A percentile compares a stretch with the other conserved stretches of the same genome.
Evolutionary conservation across 1,140 invertebrate genomes (phyloP).

Genomic region (Batillaria attramentaria): DNA sequence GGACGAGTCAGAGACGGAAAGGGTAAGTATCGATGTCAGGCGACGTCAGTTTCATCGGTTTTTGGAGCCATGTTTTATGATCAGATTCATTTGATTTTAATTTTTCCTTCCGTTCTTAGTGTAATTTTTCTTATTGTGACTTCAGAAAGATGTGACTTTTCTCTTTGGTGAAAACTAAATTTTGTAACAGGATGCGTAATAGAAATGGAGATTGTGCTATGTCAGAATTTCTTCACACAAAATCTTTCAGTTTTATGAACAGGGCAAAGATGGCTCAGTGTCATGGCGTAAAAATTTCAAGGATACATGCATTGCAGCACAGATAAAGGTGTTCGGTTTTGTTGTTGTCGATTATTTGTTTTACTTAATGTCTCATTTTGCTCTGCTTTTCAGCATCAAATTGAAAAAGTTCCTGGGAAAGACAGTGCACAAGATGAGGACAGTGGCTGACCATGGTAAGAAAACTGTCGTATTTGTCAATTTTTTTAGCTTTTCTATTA

Average conservation of each 20-base stretch:
- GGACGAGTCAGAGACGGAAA: slow-evolving; percentile 59
- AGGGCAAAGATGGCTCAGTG: too few relatives aligned
- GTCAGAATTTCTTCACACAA: too few relatives aligned
- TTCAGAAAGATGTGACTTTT: too few relatives aligned
- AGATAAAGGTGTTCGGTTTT: too few relatives aligned
- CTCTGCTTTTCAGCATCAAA: slow-evolving; percentile 75
- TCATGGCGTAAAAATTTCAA: too few relatives aligned
- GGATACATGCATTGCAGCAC: too few relatives aligned
- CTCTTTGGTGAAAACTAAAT: too few relatives aligned
- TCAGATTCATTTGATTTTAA: background rate
- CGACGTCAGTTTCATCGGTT: slow-evolving; percentile 6
- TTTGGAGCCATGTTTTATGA: background rate
- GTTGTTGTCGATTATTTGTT: too few relatives aligned
- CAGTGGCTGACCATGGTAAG: slow-evolving; percentile 84
- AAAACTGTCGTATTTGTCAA: background rate
- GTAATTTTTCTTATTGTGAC: background rate
- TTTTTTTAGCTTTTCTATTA: background rate
- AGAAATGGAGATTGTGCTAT: too few relatives aligned
- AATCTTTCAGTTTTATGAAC: too few relatives aligned
- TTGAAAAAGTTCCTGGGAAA: slow-evolving; percentile 90
- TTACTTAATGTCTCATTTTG: too few relatives aligned
- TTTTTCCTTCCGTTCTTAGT: background rate
- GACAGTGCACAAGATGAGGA: slow-evolving; percentile 92
- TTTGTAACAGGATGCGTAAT: too few relatives aligned
- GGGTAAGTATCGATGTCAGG: slow-evolving; percentile 57